Base-by-base conservation (phyloP, 2,888 invertebrate species). In the Sphaerophoria taeniata region DNA sequence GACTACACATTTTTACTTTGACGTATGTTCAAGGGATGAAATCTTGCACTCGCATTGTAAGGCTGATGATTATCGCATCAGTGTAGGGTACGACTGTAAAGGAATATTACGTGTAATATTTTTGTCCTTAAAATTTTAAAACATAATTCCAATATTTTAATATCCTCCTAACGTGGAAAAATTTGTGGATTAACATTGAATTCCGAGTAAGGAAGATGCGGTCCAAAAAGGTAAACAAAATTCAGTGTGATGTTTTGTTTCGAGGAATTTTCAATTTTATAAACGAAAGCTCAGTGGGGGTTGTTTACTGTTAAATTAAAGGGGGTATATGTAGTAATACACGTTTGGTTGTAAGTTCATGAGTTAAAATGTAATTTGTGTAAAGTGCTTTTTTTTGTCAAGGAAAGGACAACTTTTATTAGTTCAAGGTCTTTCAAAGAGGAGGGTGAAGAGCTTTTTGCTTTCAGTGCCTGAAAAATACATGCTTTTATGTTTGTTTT, bases 191-290 rank as follows among this genome's bases (percentile, higher is more conserved):
- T 74, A 58, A 74, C 47, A 67, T 72, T 49, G 49, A 55, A 71
- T n/a, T 4, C 12, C 39, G 24, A 67, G n/a, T 6, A 9, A 58
- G 4, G 16, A 84, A 73, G 55, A 85, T 85, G 85, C 61, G 85
- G 77, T 81, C 85, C 7, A 85, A 85, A 81, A 85, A 85, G 85
- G 85, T 85, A 85, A 85, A 77, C 85, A 80, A 73, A 63, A 49
- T 65, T 70, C 12, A 71, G 60, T 34, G 36, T 43, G 31, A 43
- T 4, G 2, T 9, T 43, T 5, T 7, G 7, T 43, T 9, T 12
- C 3, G 12, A 43, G 9, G 43, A 12, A 24, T 24, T 24, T 24
- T 24, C 24, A 24, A 24, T 24, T 24, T 24, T 24, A 24, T 24
- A 24, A 24, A 24, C 24, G 24, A 24, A 24, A 24, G 24, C 24